Evolutionary conservation across 2,113 vertebrate genomes (phyloP).

Genomic region (Eonycteris spelaea): DNA sequence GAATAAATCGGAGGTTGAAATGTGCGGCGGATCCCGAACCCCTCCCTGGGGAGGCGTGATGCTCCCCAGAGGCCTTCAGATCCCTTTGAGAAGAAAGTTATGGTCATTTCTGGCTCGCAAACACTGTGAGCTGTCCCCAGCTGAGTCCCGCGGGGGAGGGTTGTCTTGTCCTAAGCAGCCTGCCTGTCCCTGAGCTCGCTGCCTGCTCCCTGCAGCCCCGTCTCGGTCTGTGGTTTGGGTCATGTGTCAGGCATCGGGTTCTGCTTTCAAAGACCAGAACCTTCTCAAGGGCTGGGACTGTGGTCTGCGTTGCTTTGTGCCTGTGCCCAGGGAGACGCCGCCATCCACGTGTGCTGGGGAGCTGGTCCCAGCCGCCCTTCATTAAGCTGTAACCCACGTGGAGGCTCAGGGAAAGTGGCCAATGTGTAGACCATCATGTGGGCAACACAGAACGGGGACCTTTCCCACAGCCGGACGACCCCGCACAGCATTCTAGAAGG

Average conservation of each 20-base stretch:
- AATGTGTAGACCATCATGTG: background rate
- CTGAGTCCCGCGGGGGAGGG: background rate
- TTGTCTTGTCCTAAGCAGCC: background rate
- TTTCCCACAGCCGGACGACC: background rate
- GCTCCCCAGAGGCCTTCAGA: constrained; percentile 13
- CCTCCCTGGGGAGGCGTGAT: background rate
- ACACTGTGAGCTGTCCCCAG: background rate
- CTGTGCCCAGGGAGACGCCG: rapidly evolving
- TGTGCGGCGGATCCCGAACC: background rate
- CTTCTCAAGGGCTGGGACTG: background rate
- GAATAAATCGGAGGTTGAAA: constrained; percentile 31
- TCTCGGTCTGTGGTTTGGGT: background rate
- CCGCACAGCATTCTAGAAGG: background rate
- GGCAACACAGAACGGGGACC: background rate
- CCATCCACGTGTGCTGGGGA: rapidly evolving
- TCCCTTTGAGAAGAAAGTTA: constrained; percentile 13
- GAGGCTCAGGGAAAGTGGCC: background rate
- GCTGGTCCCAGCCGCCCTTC: background rate
- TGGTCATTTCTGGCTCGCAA: background rate
- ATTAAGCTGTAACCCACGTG: rapidly evolving
- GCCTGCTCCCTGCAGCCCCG: background rate
- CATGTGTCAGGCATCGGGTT: background rate
- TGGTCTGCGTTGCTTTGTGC: background rate
- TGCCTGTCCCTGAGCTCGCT: background rate
- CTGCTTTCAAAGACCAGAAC: background rate